These are phyloP conservation scores for Melinaea menophilus DNA, from an alignment of 2,888 invertebrate genomes.

Conservation along the genomic window DNA sequence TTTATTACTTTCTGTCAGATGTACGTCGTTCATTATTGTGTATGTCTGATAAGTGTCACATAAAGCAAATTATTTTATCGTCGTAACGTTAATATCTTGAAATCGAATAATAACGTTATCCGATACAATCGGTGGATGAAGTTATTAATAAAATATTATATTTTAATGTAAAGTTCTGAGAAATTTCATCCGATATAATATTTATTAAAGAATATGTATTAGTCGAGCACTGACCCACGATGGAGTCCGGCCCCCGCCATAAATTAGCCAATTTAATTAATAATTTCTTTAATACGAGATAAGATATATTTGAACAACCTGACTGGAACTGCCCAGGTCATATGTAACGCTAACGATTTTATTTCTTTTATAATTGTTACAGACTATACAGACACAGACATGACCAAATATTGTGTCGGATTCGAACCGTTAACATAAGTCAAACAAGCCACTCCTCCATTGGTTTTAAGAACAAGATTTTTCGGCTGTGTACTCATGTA, in stretches of 20 bases:
- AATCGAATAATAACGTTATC: constrained; percentile 13
- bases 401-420: neutral
- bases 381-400: constrained; percentile 43
- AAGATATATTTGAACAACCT: constrained; percentile 73
- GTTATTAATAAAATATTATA: constrained; percentile 33
- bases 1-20: no score
- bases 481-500: neutral
- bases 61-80: neutral
- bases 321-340: constrained; percentile 62
- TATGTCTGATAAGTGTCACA: neutral
- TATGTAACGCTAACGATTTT: constrained; percentile 72
- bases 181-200: constrained; percentile 56
- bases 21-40: no score
- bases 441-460: neutral
- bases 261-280: constrained; percentile 75
- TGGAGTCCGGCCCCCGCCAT: constrained; percentile 45
- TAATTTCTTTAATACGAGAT: constrained; percentile 69
- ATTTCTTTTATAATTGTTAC: constrained; percentile 63
- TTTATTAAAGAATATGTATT: constrained; percentile 64
- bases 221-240: constrained; percentile 38
- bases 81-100: neutral
- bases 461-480: neutral
- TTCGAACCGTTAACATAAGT: neutral
- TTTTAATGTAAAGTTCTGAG: constrained; percentile 41
- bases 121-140: constrained; percentile 25